phyloP scores from a whole-genome alignment of 2,113 vertebrate genomes.

The Ophthalmolycus amberensis region DNA sequence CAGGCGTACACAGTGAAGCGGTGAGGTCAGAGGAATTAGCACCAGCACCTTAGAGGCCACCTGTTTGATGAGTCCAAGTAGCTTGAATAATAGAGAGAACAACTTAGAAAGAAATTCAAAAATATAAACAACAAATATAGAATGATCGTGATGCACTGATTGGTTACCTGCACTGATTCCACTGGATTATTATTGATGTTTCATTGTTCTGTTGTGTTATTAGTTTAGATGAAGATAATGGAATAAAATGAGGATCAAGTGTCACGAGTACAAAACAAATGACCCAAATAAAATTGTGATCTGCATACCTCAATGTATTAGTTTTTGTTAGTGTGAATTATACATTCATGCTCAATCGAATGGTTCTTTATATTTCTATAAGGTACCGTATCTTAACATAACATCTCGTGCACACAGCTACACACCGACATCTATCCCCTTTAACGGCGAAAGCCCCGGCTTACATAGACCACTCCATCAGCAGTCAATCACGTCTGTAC shows the following conservation, averaged over 20 bases:
- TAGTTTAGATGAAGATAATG: constrained; percentile 24
- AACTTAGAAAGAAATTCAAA: not conserved
- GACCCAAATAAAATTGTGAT: constrained; percentile 63
- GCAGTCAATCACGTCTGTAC: no score
- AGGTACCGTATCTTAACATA: no score
- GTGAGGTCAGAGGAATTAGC: constrained; percentile 46
- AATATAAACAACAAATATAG: not conserved
- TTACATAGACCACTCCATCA: no score
- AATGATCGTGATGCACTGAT: not conserved
- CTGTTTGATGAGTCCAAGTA: constrained; percentile 28
- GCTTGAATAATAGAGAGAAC: not conserved
- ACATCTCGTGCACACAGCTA: no score
- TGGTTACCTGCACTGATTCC: constrained; percentile 8
- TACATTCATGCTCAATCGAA: not conserved
- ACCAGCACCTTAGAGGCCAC: constrained; percentile 47
- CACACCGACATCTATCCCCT: no score
- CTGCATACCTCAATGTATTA: constrained; percentile 41
- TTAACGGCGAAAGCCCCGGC: no score
- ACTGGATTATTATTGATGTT: constrained; percentile 33
- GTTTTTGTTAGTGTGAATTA: not conserved
- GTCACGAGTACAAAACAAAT: constrained; percentile 24
- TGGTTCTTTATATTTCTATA: not conserved
- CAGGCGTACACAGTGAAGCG: constrained; percentile 3
- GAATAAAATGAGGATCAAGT: constrained; percentile 19
- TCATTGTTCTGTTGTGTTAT: constrained; percentile 46